Base-by-base conservation (phyloP, 2,888 invertebrate genomes). In the Dryadula phaetusa region DNA sequence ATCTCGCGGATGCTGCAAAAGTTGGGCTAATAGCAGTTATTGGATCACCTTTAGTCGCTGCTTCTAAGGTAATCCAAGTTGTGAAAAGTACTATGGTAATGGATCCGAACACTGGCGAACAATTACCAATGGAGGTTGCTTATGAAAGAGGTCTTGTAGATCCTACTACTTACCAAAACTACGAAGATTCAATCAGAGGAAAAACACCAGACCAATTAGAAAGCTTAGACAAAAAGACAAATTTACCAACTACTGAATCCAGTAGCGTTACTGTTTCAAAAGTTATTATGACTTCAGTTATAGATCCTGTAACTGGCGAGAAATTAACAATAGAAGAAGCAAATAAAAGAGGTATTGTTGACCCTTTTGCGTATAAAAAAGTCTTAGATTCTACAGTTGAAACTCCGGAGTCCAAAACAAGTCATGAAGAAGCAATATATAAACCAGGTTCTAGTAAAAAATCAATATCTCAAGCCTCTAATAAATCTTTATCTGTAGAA, bases 81-180 rank as follows among this genome's bases (percentile, higher is more conserved):
- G 94, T 96, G 4, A 94, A 92, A 74, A 92, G 80, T 72, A 92
- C 94, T 3, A 95, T 96, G 92, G 94, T 96, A 14, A 90, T 94
- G 64, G 97, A 98, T 85, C 97, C 98, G 0, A 94, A 94, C 75
- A 96, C 97, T 0, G 97, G 96, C 12, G 94, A 96, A 80, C 94
- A 95, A 76, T 90, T 97, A 69, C 95, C 96, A 7, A 93, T 96
- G 60, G 95, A 96, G 80, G 95, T 82, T 28, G 87, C 86, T 10
- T 80, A 95, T 68, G 94, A 95, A 78, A 93, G 94, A 70, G 96
- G 96, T 7, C 86, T 94, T 77, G 93, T 97, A 70, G 95, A 94
- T 76, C 81, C 87, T 56, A 73, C 93, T 72, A 93, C 93, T 14
- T 93, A 87, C 62, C 86, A 92, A 70, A 92, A 92, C 76, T 90